These are phyloP conservation scores for Malacoraja senta DNA, from an alignment of 2,797 vertebrate genomes.

Conservation along the genomic window DNA sequence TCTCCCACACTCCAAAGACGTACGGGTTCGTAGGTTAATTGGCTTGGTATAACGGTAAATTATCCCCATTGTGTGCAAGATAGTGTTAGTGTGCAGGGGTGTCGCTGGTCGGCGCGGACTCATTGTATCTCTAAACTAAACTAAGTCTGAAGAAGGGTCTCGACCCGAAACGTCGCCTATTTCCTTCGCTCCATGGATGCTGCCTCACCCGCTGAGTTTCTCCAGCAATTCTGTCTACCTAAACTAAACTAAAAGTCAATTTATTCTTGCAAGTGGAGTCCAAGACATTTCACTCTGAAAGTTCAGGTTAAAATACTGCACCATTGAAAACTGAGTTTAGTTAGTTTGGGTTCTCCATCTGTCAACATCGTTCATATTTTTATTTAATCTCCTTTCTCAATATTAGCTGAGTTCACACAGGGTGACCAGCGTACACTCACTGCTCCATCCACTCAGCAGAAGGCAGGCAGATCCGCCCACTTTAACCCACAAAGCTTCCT, in stretches of 20 bases:
- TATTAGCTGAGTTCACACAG: not conserved
- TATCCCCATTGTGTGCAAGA: too few relatives aligned
- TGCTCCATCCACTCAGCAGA: not conserved
- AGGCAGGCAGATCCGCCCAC: not conserved
- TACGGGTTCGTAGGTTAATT: too few relatives aligned
- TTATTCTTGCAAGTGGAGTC: not conserved
- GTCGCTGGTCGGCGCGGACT: too few relatives aligned
- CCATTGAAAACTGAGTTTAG: not conserved
- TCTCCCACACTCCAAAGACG: too few relatives aligned
- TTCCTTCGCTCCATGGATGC: too few relatives aligned
- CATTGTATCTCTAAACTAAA: too few relatives aligned
- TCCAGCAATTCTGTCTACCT: too few relatives aligned
- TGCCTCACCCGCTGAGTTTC: too few relatives aligned
- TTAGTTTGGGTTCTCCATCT: slow-evolving; percentile 8
- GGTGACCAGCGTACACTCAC: not conserved
- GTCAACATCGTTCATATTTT: not conserved
- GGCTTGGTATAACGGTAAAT: too few relatives aligned
- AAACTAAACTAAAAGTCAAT: not conserved
- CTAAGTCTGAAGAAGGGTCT: too few relatives aligned
- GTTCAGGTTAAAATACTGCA: not conserved
- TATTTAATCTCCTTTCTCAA: not conserved
- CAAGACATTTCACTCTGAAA: not conserved
- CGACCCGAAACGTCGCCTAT: too few relatives aligned
- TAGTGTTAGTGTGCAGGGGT: too few relatives aligned
- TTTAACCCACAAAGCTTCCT: not conserved